Evolutionary conservation across 2,113 vertebrate genomes (phyloP).

Genomic region (Gallinago paraguaiae): DNA sequence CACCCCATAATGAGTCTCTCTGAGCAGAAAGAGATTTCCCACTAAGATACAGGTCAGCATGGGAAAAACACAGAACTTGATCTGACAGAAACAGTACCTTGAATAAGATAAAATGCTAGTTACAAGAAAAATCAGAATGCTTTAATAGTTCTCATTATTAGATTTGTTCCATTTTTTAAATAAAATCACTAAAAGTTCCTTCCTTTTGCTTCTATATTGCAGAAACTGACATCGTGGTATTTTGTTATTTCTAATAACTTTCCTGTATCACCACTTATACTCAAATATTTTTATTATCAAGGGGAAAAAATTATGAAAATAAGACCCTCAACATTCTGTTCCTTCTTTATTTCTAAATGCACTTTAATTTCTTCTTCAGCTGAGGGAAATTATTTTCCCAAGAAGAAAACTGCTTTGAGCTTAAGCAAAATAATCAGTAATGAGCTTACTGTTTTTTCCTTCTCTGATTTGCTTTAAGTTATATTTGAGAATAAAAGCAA

Average conservation of each 20-base stretch:
- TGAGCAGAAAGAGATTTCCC: neutral
- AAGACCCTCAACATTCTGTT: neutral
- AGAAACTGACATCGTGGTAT: neutral
- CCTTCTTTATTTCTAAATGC: conserved; percentile 34
- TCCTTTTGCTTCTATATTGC: neutral
- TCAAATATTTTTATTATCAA: neutral
- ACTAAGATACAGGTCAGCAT: neutral
- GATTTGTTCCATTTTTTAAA: neutral
- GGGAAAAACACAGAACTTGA: neutral
- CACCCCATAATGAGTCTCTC: neutral
- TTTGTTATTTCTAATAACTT: neutral
- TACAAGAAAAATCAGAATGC: neutral
- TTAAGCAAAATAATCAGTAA: conserved; percentile 32
- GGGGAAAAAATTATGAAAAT: neutral
- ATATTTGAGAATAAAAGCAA: conserved; percentile 36
- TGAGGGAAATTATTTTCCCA: conserved; percentile 41
- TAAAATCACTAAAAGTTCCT: neutral
- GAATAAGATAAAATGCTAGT: neutral
- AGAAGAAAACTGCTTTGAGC: conserved; percentile 59
- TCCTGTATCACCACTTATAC: neutral
- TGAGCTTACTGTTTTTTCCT: conserved; percentile 6
- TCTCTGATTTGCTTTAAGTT: neutral
- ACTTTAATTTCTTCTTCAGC: conserved; percentile 43
- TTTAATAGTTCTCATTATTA: neutral
- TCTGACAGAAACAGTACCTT: neutral